Evolutionary conservation across 2,113 vertebrate genomes (phyloP).

Genomic region (Coreoperca whiteheadi): DNA sequence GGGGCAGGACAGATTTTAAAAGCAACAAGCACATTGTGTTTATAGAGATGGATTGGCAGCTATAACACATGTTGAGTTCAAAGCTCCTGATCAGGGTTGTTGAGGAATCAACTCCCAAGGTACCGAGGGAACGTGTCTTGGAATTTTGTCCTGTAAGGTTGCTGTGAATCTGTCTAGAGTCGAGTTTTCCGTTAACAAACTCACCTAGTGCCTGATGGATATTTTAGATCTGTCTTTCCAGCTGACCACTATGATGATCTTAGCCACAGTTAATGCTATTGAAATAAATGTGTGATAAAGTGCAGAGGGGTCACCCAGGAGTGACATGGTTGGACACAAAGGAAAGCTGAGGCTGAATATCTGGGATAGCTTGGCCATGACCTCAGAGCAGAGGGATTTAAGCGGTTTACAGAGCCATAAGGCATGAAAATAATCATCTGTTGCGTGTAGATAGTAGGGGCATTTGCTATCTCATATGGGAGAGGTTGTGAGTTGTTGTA

Average conservation of each 20-base stretch:
- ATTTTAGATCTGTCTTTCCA: background rate
- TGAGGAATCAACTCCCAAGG: background rate
- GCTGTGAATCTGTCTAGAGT: background rate
- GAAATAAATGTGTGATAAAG: background rate
- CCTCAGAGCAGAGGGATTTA: background rate
- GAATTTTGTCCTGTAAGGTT: background rate
- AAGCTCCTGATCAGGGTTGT: background rate
- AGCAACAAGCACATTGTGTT: background rate
- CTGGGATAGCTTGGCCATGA: background rate
- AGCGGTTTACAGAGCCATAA: background rate
- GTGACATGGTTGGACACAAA: background rate
- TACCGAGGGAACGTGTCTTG: background rate
- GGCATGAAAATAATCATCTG: constrained; percentile 15
- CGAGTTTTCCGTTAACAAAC: background rate
- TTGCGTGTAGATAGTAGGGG: background rate
- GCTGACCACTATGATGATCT: background rate
- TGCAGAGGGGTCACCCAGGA: background rate
- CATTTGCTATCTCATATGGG: background rate
- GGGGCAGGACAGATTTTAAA: background rate
- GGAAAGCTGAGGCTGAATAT: background rate
- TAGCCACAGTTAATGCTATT: background rate
- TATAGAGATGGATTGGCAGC: background rate
- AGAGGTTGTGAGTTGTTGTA: background rate
- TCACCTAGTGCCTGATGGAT: background rate
- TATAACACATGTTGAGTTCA: background rate